Percentiles rank a stretch among this genome's conserved stretches.
Evolutionary conservation across 2,797 vertebrate genomes (phyloP).

Genomic region (Pantherophis vulpinus): DNA sequence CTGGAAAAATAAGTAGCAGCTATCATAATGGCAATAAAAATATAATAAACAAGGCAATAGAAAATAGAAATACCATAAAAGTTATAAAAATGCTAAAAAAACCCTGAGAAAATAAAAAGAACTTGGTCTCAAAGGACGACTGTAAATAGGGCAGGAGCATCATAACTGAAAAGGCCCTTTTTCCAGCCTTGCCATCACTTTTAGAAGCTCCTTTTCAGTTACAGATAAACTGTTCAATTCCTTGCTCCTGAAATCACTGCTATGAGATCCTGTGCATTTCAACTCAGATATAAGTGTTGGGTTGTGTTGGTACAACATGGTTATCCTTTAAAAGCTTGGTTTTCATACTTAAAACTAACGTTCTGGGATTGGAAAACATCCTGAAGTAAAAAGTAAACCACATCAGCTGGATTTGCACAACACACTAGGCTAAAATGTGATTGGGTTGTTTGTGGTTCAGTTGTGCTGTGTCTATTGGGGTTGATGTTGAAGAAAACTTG

Average conservation of each 20-base stretch:
- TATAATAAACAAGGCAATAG: background rate
- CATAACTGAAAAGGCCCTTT: background rate
- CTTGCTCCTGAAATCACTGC: background rate
- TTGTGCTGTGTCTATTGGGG: background rate
- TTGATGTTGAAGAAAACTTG: background rate
- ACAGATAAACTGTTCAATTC: background rate
- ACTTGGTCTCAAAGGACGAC: background rate
- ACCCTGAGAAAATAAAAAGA: background rate
- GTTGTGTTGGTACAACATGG: background rate
- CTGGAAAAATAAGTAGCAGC: background rate
- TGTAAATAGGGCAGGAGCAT: background rate
- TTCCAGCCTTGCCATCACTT: background rate
- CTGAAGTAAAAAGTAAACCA: background rate
- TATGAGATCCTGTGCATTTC: background rate
- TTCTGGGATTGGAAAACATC: background rate
- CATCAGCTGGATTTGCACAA: background rate
- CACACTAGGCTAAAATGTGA: background rate
- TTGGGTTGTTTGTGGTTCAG: background rate
- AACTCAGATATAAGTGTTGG: background rate
- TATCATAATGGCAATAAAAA: background rate
- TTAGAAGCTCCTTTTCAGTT: background rate
- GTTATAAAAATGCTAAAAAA: background rate
- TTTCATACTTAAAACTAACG: background rate
- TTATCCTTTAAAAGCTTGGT: background rate
- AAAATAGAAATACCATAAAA: background rate